These are phyloP conservation scores for Plagodis dolabraria DNA, from an alignment of 2,888 invertebrate genomes.

Conservation along the genomic window DNA sequence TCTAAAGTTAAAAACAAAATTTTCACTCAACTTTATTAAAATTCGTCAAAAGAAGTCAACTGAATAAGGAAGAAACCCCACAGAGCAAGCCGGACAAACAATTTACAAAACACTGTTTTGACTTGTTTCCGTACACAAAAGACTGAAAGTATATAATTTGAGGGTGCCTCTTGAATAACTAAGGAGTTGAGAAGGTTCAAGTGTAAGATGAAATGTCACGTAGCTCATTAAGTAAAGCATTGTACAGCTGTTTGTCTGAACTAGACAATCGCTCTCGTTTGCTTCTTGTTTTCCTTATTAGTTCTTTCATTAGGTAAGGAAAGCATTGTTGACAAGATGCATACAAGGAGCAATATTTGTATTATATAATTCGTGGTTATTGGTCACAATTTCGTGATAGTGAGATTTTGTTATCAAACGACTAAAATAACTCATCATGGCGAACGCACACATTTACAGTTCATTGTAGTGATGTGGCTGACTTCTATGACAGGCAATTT, in stretches of 20 bases:
- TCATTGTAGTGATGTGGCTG: too few relatives aligned
- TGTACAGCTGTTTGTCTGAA: constrained; percentile 27
- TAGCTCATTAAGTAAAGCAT: constrained; percentile 58
- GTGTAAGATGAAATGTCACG: constrained; percentile 52
- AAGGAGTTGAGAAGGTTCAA: constrained; percentile 42
- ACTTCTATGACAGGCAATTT: too few relatives aligned
- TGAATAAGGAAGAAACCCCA: constrained; percentile 8
- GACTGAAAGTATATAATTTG: constrained; percentile 31
- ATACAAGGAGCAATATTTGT: too few relatives aligned
- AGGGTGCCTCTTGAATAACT: constrained; percentile 37
- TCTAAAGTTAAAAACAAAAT: background rate
- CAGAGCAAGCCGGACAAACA: constrained; percentile 17
- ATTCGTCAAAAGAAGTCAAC: constrained; percentile 1
- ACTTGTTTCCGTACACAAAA: constrained; percentile 23
- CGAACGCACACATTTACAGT: too few relatives aligned
- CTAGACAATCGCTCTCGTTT: constrained; percentile 25
- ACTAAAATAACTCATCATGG: too few relatives aligned
- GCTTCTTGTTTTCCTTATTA: constrained; percentile 25
- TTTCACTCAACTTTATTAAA: background rate
- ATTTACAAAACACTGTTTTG: constrained; percentile 23
- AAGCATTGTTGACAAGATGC: too few relatives aligned
- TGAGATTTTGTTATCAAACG: too few relatives aligned
- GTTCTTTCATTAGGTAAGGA: too few relatives aligned
- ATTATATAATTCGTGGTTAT: too few relatives aligned
- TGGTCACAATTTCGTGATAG: too few relatives aligned